Conservation (phyloP, 1,140 invertebrate genomes). For the Temnothorax curvispinosus region DNA sequence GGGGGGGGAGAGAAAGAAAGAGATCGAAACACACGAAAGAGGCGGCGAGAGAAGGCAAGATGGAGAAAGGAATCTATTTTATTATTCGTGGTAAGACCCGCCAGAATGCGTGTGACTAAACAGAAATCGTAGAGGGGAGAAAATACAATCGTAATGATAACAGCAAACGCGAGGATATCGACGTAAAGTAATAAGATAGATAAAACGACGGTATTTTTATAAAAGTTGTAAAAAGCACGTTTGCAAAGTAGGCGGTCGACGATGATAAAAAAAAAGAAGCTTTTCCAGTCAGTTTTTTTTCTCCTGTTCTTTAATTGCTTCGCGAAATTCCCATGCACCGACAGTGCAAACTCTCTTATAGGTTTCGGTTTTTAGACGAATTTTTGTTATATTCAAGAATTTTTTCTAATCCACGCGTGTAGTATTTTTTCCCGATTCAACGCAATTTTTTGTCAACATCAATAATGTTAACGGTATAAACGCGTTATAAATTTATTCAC, state of each 20-base stretch:
- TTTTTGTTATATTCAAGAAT: not conserved
- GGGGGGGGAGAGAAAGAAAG: conserved; percentile 52
- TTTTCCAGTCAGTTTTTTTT: not conserved
- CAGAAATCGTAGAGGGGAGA: conserved; percentile 7
- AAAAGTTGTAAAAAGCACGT: not conserved
- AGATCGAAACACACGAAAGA: conserved; percentile 8
- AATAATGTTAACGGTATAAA: not conserved
- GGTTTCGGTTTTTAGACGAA: not conserved
- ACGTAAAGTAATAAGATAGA: not conserved
- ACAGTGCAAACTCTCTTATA: not conserved
- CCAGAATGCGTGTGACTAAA: conserved; percentile 20
- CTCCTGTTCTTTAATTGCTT: not conserved
- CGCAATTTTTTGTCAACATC: not conserved
- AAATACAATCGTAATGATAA: conserved; percentile 14
- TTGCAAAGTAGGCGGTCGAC: not conserved
- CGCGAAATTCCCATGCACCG: not conserved
- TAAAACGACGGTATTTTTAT: not conserved
- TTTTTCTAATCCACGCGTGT: not conserved
- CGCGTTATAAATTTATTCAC: not conserved
- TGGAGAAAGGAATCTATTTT: conserved; percentile 47
- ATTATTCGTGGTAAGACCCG: conserved; percentile 39
- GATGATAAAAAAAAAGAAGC: not conserved
- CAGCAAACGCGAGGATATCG: not conserved
- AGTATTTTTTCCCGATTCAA: not conserved
- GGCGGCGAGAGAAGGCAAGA: conserved; percentile 16